Base-by-base conservation (phyloP, 2,888 invertebrate genomes). In the Ochropleura leucogaster region DNA sequence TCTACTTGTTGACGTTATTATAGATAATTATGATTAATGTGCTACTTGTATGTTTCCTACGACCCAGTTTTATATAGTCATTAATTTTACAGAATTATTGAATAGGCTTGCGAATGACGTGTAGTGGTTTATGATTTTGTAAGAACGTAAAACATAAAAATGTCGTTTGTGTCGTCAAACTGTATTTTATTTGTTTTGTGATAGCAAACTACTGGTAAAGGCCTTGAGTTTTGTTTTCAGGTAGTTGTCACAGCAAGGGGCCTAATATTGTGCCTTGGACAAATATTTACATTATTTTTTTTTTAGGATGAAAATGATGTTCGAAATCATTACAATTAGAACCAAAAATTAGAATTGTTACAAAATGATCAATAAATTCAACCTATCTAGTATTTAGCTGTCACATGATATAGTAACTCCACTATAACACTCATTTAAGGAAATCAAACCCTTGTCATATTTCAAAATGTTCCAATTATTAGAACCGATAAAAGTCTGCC, bases 21-120 rank as follows among this genome's bases (percentile, higher is more conserved):
- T 16, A 67, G 40, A 71, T 76, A 83, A 85, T 83, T 85, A 72
- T 74, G 68, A 69, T 69, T 40, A 51, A 79, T 76, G 49, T 69
- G 42, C 68, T 14, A 47, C 63, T 75, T 67, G 72, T 76, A 72
- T 47, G 51, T 84, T 76, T 81, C 66, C 85, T 63, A 76, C 44
- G 72, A 72, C 82, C 82, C n/a, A 76, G 63, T 76, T 81, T 76
- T 76, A 40, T 30, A 59, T 10, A 66, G 59, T 53, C 16, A 59
- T 69, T 60, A 8, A 68, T 51, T 68, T 74, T 68, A n/a, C 44
- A 74, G 42, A 80, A 47, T 44, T 71, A 47, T 57, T 74, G n/a
- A 84, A 49, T 70, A 64, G 59, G 55, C 59, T 74, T 80, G 47
- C 10, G 70, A 64, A 60, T 65, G 67, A 74, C 70, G 65, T 71